Percentiles rank a stretch among this genome's conserved stretches.
Conservation (phyloP, 1,140 invertebrate species). For the Diploscapter pachys region DNA sequence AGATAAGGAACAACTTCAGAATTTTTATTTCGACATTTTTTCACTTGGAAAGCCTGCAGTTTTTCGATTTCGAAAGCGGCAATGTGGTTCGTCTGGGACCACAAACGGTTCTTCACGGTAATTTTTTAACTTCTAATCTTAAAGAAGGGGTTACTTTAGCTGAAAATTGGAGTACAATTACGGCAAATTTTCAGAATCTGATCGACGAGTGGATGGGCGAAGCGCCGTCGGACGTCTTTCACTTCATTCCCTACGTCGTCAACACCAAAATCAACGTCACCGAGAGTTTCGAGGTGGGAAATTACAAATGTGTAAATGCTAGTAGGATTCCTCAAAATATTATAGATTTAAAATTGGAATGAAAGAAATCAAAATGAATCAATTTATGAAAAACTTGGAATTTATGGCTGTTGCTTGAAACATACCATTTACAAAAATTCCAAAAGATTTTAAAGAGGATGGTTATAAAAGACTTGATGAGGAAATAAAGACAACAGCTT, state of each 20-base stretch:
- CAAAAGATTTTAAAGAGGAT: too few relatives aligned
- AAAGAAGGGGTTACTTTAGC: too few relatives aligned
- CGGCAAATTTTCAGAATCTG: constrained; percentile 66
- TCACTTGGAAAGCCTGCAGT: too few relatives aligned
- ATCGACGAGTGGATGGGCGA: constrained; percentile 93
- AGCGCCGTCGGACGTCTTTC: constrained; percentile 77
- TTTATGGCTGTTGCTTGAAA: too few relatives aligned
- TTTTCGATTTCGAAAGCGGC: constrained; percentile 61
- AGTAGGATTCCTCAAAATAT: too few relatives aligned
- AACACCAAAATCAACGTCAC: constrained; percentile 80
- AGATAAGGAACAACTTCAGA: too few relatives aligned
- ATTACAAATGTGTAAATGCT: too few relatives aligned
- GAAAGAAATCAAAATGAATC: constrained; percentile 47
- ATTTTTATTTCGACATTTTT: too few relatives aligned
- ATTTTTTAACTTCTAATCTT: constrained; percentile 20
- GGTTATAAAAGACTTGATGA: too few relatives aligned
- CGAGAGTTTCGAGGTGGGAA: constrained; percentile 21
- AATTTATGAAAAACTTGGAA: constrained; percentile 52
- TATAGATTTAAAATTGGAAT: constrained; percentile 32
- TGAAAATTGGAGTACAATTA: too few relatives aligned
- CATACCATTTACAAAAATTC: too few relatives aligned
- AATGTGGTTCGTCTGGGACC: constrained; percentile 61
- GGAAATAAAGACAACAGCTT: too few relatives aligned
- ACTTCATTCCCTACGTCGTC: constrained; percentile 96
- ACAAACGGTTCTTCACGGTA: constrained; percentile 62